A percentile compares a stretch with the other conserved stretches of the same genome.
Evolutionary conservation across 1,140 invertebrate genomes (phyloP).

Genomic region (Schlechtendalia chinensis): DNA sequence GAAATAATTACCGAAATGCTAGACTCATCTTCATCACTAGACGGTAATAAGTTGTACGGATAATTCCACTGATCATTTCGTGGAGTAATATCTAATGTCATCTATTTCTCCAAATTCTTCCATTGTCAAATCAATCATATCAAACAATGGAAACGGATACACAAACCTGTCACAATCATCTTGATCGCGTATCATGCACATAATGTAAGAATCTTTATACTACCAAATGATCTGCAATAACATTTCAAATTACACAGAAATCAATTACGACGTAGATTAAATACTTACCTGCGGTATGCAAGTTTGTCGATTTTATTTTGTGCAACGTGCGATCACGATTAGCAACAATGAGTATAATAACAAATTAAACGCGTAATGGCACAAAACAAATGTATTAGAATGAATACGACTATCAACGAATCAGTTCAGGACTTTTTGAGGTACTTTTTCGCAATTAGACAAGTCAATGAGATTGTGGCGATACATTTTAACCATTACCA

Average conservation of each 20-base stretch:
- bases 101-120: background rate
- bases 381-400: too few relatives aligned
- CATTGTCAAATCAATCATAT: background rate
- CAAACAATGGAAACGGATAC: background rate
- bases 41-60: constrained; percentile 25
- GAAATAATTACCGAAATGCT: background rate
- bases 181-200: constrained; percentile 10
- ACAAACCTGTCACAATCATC: background rate
- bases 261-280: too few relatives aligned
- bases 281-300: too few relatives aligned
- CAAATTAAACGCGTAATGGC: too few relatives aligned
- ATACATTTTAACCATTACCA: too few relatives aligned
- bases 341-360: too few relatives aligned
- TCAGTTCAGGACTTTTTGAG: too few relatives aligned
- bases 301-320: too few relatives aligned
- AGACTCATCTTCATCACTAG: constrained; percentile 16
- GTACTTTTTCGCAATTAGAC: too few relatives aligned
- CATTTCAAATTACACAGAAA: background rate
- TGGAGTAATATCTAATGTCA: background rate
- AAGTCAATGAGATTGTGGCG: too few relatives aligned
- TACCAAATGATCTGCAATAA: background rate
- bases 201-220: background rate
- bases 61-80: background rate
- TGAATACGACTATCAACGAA: too few relatives aligned
- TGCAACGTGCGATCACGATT: too few relatives aligned